Conservation (phyloP, 2,797 vertebrate species). For the Thaleichthys pacificus region DNA sequence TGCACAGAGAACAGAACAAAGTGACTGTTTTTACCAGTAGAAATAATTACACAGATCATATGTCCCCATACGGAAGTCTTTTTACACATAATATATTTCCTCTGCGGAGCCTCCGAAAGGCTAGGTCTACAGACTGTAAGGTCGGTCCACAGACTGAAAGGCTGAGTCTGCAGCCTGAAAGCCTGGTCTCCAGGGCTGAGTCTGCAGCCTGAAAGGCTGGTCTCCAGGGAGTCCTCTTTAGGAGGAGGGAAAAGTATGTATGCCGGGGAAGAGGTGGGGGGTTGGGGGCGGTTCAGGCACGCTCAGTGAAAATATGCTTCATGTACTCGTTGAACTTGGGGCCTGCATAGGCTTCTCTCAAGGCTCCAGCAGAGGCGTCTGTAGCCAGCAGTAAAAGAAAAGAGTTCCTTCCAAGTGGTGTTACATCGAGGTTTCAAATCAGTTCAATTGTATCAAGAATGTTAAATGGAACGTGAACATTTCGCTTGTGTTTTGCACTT, state of each 20-base stretch:
- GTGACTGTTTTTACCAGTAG: conserved; percentile 68
- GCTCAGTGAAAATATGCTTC: conserved; percentile 83
- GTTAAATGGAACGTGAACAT: background rate
- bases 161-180: conserved; percentile 37
- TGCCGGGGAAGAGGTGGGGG: conserved; percentile 44
- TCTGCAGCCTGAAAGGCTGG: conserved; percentile 54
- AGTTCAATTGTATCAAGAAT: background rate
- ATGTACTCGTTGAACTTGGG: conserved; percentile 83
- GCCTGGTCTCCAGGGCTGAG: conserved; percentile 32
- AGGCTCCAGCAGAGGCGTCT: conserved; percentile 78
- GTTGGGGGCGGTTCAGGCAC: conserved; percentile 74
- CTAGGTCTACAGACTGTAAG: conserved; percentile 34
- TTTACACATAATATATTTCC: conserved; percentile 82
- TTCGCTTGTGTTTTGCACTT: no score
- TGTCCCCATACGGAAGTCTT: conserved; percentile 82
- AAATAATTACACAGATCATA: conserved; percentile 77
- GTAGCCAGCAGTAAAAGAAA: conserved; percentile 43
- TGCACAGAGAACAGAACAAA: conserved; percentile 63
- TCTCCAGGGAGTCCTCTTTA: conserved; percentile 78
- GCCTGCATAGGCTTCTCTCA: conserved; percentile 77
- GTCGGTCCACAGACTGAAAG: conserved; percentile 46
- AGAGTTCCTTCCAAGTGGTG: conserved; percentile 26
- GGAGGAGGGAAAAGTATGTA: conserved; percentile 65
- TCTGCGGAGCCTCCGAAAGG: conserved; percentile 74
- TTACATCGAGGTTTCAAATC: background rate